A percentile compares a stretch with the other conserved stretches of the same genome.
These are phyloP conservation scores for Eulimnadia texana DNA, from an alignment of 1,140 invertebrate genomes.

Conservation along the genomic window DNA sequence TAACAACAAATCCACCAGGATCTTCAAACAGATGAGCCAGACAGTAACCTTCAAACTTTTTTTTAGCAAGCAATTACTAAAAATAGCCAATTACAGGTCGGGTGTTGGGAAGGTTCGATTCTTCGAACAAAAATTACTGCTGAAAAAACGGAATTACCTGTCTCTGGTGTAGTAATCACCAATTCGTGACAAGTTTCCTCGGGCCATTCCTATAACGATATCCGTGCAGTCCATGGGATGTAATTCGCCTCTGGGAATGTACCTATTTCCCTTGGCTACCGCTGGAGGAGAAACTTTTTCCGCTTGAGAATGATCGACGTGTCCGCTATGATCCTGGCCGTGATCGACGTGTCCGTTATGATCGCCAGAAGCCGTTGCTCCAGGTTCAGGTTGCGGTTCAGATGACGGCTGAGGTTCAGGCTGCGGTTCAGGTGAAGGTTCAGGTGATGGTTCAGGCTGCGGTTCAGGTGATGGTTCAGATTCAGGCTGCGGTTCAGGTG, in stretches of 20 bases:
- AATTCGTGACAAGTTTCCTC: constrained; percentile 60
- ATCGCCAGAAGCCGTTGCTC: constrained; percentile 2
- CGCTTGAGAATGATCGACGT: constrained; percentile 15
- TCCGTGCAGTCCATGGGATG: constrained; percentile 92
- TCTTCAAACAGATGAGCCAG: too few species aligned
- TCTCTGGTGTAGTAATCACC: constrained; percentile 86
- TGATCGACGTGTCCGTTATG: constrained; percentile 10
- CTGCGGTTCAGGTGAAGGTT: constrained; percentile 25
- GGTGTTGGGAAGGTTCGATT: too few species aligned
- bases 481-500: constrained; percentile 29
- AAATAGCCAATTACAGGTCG: too few species aligned
- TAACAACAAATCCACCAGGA: too few species aligned
- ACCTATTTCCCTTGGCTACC: neutral
- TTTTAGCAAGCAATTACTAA: too few species aligned
- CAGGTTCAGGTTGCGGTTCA: constrained; percentile 22
- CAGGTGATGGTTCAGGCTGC: constrained; percentile 23
- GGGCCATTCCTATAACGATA: constrained; percentile 73
- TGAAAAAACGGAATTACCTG: constrained; percentile 34
- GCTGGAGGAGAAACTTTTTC: neutral
- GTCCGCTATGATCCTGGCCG: neutral
- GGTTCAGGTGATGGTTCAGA: constrained; percentile 17
- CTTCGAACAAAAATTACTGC: neutral
- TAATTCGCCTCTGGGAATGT: constrained; percentile 59
- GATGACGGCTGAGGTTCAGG: constrained; percentile 18
- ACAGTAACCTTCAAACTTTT: too few species aligned